These are phyloP conservation scores for Garra rufa DNA, from an alignment of 2,113 vertebrate species.

Conservation along the genomic window DNA sequence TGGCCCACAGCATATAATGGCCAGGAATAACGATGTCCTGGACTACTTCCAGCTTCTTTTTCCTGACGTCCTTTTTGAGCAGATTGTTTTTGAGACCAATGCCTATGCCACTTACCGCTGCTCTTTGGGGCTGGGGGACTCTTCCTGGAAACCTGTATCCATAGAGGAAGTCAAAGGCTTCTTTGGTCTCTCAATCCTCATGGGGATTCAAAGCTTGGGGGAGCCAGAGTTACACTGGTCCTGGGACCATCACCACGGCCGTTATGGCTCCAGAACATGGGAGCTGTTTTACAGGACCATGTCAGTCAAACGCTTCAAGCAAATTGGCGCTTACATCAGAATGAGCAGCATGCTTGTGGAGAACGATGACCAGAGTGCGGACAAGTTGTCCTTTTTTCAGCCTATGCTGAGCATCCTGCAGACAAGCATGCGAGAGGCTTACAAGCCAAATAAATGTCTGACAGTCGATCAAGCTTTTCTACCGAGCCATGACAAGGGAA, in stretches of 20 bases:
- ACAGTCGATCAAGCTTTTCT: slow-evolving; percentile 73
- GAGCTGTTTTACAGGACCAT: slow-evolving; percentile 71
- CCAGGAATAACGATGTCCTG: slow-evolving; percentile 69
- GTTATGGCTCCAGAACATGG: slow-evolving; percentile 51
- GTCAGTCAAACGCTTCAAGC: slow-evolving; percentile 72
- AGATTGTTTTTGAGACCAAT: slow-evolving; percentile 76
- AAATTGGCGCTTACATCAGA: slow-evolving; percentile 71
- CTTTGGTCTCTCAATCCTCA: slow-evolving; percentile 75
- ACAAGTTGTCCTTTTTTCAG: slow-evolving; percentile 70
- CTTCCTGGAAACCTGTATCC: slow-evolving; percentile 69
- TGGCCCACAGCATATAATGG: slow-evolving; percentile 66
- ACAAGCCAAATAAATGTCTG: slow-evolving; percentile 73
- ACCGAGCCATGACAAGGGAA: slow-evolving; percentile 65
- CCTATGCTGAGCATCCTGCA: slow-evolving; percentile 70
- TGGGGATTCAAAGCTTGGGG: slow-evolving; percentile 72
- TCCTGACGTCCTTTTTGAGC: slow-evolving; percentile 63
- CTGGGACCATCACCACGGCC: slow-evolving; percentile 69
- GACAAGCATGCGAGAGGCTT: slow-evolving; percentile 69
- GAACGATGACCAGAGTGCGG: not conserved
- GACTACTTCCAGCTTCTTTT: slow-evolving; percentile 79
- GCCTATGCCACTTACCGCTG: slow-evolving; percentile 61
- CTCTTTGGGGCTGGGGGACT: slow-evolving; percentile 43
- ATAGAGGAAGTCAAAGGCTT: slow-evolving; percentile 73
- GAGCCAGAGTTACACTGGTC: slow-evolving; percentile 75
- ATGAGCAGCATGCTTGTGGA: slow-evolving; percentile 68